Evolutionary conservation across 2,888 invertebrate genomes (phyloP), one percentile per base, ranked within the genome.

Genomic region (Drepana falcataria): DNA sequence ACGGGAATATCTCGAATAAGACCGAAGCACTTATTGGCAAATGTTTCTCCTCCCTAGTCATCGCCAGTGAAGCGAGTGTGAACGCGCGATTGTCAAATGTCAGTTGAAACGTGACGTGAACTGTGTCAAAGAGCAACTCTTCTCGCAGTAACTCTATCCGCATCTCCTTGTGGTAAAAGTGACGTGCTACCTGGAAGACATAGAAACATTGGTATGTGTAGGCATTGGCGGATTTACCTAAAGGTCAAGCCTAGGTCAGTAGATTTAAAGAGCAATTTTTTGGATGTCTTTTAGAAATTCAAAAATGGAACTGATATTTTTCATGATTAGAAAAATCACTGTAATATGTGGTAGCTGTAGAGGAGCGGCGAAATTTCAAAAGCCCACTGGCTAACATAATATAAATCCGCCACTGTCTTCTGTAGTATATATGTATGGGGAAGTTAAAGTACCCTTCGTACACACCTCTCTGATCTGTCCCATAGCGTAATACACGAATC

Each of bases 401-500:
- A 21, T 21, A 21, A 21, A 21, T 21, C 21, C 21, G 21, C 21
- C 21, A 21, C 21, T 21, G 21, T 21, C 21, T 21, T 21, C 21
- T 21, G 21, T 21, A 21, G 21, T 21, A 21, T 21, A 21, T 21
- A 21, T 21, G 21, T 21, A 21, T 21, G 21, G 0, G 21, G 21
- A 21, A 21, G 21, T 21, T 21, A 21, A 21, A 21, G 21, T 21
- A 21, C 21, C 21, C 21, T 21, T 21, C 21, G 21, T 9, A 67
- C 87, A 79, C 68, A 94, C 95, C 92, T 96, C 96, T 78, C 96
- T 92, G 63, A 98, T 98, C 85, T 98, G 98, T 2, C 98, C 99
- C 95, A 98, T 98, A 4, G 98, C 98, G 78, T 99, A 99, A 84
- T 97, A 97, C 3, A 98, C 95, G 80, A 98, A 99, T 0, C 99